Conservation (phyloP, 2,797 vertebrate species). For the Myotis myotis region DNA sequence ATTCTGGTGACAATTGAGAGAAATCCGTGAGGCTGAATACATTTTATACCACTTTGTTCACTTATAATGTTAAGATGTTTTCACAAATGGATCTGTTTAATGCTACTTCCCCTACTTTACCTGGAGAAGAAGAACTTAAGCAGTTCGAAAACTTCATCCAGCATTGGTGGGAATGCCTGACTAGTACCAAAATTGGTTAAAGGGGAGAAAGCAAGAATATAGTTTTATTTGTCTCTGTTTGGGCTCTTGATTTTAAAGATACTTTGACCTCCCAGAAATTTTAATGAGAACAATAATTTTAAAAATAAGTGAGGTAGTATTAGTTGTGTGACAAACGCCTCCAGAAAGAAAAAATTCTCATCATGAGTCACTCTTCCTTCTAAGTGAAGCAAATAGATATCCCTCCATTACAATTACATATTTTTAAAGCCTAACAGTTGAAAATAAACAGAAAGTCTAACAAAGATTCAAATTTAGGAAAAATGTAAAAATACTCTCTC, state of each 20-base stretch:
- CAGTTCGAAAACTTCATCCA: conserved; percentile 69
- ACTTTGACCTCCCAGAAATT: conserved; percentile 55
- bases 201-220: conserved; percentile 50
- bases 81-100: conserved; percentile 83
- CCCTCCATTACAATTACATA: background rate
- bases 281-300: conserved; percentile 11
- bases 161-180: conserved; percentile 42
- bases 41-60: conserved; percentile 82
- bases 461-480: conserved; percentile 38
- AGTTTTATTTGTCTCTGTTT: conserved; percentile 33
- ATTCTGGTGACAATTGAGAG: conserved; percentile 82
- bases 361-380: background rate
- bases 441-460: conserved; percentile 49
- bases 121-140: conserved; percentile 77
- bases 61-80: conserved; percentile 82
- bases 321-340: background rate
- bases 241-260: conserved; percentile 65
- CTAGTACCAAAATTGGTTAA: conserved; percentile 58
- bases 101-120: conserved; percentile 79
- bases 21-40: conserved; percentile 82
- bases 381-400: conserved; percentile 40
- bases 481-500: background rate
- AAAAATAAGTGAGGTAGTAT: background rate
- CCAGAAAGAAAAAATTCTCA: conserved; percentile 8
- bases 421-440: background rate